phyloP scores from a whole-genome alignment of 2,888 invertebrate genomes.

The Drosophila quasianomalipes region DNA sequence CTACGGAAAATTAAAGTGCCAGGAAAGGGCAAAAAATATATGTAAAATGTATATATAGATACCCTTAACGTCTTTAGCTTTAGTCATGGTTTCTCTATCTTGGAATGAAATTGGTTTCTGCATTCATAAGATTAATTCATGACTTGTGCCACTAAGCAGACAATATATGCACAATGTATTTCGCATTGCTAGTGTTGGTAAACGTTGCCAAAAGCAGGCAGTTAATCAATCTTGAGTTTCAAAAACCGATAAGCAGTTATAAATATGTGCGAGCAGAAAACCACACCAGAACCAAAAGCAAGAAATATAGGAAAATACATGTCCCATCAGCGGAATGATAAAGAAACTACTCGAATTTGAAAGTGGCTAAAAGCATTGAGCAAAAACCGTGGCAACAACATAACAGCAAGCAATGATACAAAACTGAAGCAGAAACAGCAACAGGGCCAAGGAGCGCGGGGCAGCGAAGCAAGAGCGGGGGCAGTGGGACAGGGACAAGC shows the following conservation, averaged over 20 bases:
- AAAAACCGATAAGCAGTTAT: conserved; percentile 47
- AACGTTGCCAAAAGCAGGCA: conserved; percentile 13
- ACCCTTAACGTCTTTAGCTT: too few relatives aligned
- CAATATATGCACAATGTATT: not conserved
- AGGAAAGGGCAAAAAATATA: not conserved
- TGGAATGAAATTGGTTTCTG: not conserved
- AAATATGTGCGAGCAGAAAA: conserved; percentile 43
- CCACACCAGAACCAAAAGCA: conserved; percentile 6
- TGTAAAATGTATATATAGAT: not conserved
- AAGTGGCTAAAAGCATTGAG: conserved; percentile 32
- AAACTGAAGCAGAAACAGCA: conserved; percentile 9
- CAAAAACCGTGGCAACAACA: conserved; percentile 41
- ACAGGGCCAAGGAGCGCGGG: conserved; percentile 2
- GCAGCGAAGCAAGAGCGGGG: not conserved
- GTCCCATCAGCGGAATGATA: conserved; percentile 27
- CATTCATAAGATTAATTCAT: conserved; percentile 2
- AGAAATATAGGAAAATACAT: conserved; percentile 24
- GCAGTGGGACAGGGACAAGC: conserved; percentile 12
- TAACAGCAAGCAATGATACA: conserved; percentile 19
- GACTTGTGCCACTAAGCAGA: not conserved
- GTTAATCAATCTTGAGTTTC: conserved; percentile 45
- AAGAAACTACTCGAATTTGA: conserved; percentile 36
- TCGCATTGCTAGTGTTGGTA: conserved; percentile 12
- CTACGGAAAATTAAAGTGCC: not conserved
- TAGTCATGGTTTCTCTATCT: not conserved